Base-by-base conservation (phyloP, 2,113 vertebrate species). In the Rhabdornis inornatus region DNA sequence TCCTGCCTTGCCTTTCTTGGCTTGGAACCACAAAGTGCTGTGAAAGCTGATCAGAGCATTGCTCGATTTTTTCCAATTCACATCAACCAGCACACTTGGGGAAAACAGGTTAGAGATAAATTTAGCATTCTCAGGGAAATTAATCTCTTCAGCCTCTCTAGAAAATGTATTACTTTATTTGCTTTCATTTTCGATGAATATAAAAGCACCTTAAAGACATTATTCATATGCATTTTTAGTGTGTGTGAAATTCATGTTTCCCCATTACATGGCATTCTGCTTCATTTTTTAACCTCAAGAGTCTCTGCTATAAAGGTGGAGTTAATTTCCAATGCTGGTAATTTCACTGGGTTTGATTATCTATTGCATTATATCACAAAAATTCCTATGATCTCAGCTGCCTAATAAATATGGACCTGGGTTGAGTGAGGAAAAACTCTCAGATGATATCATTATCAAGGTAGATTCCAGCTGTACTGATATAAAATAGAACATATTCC, bases 111-210 rank as follows among this genome's bases (percentile, higher is more conserved):
- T 95, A 96, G 92, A 78, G 84, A 94, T 97, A 96, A 96, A 97
- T 95, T 68, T 92, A 96, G 37, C 40, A 40, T 95, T 97, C 60
- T 95, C 70, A 92, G 94, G 85, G 75, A 96, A 96, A 95, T 92
- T 72, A 93, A 89, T 89, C 92, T 14, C 23, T 69, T 87, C 71
- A 83, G 45, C 60, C 31, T 92, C 66, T 83, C 70, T 61, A 50
- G 47, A 89, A 96, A 95, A 87, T 80, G 13, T 91, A 94, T 93
- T 95, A 92, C 87, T 97, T 97, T 94, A 86, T 96, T 80, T 95
- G 83, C 81, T 96, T 94, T 97, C 95, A 95, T 96, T 96, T 96
- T 88, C 92, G 79, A 86, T 76, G 42, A 94, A 96, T 95, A 76
- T 96, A 96, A 96, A 85, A 97, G 35, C 80, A 83, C 90, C 96